A percentile compares a stretch with the other conserved stretches of the same genome.
phyloP scores from a whole-genome alignment of 2,113 vertebrate species.

The Bostrychus sinensis region DNA sequence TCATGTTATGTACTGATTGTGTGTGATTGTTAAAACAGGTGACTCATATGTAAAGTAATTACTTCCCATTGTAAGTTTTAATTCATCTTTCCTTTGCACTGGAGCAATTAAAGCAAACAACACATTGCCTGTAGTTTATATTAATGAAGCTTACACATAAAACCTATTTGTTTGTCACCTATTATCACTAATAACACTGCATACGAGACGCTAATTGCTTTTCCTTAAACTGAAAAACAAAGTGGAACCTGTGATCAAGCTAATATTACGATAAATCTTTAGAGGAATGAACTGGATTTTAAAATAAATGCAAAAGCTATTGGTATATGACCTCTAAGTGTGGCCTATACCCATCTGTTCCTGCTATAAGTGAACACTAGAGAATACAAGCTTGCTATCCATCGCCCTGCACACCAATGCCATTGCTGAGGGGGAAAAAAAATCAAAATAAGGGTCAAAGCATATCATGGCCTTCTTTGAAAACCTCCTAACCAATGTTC shows the following conservation, averaged over 20 bases:
- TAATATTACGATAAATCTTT: too few species aligned
- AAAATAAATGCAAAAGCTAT: too few species aligned
- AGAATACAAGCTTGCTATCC: background rate
- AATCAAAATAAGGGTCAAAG: background rate
- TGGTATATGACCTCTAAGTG: background rate
- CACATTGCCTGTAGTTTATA: background rate
- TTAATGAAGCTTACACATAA: background rate
- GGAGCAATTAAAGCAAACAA: slow-evolving; percentile 3
- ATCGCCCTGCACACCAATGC: too few species aligned
- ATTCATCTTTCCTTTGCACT: background rate
- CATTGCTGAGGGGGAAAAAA: too few species aligned
- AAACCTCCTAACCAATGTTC: background rate
- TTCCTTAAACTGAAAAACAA: background rate
- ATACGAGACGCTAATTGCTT: background rate
- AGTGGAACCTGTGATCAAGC: background rate
- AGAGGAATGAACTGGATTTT: too few species aligned
- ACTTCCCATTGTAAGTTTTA: background rate
- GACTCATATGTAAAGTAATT: background rate
- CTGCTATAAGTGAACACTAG: background rate
- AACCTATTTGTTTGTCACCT: slow-evolving; percentile 4
- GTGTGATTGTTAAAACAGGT: too few species aligned
- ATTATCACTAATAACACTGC: too few species aligned
- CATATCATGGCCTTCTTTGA: background rate
- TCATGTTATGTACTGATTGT: too few species aligned
- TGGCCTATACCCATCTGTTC: background rate